Evolutionary conservation across 2,113 vertebrate genomes (phyloP), one percentile per base, ranked within the genome.

Genomic region (Pungitius pungitius): DNA sequence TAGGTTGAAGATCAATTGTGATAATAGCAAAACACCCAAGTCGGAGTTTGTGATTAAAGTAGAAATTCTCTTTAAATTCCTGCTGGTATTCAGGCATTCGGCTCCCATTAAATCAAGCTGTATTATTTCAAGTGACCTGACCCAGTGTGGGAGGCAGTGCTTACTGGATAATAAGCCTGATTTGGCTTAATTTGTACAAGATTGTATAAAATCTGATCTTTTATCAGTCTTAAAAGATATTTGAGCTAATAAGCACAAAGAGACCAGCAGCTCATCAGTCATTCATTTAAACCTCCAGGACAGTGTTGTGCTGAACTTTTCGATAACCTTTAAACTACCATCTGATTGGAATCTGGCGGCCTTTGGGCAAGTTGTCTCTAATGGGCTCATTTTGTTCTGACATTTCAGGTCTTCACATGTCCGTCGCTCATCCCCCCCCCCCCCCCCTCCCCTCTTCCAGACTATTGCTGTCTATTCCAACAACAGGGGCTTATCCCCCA

Each of bases 351-450:
- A 78, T 65, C 75, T 73, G 67, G 42, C 58, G 69, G 26, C 83
- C 69, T 62, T 49, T 83, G 66, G 79, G 80, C 65, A 59, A 76
- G 78, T 74, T 60, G 27, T 59, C 80, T 82, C 76, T 87, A 90
- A 89, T 89, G 84, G 81, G 76, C 78, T 88, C 69, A 71, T 87
- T 87, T 87, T 70, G 73, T 62, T 10, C 35, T 88, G 89, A 84
- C 86, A 85, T 88, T 87, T 89, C 58, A 68, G 77, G 66, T 82
- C 64, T 49, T 70, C 71, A 77, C 73, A 78, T 73, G 74, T 76
- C 71, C 47, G 60, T 80, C 80, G 70, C 69, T 47, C 33, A 3
- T 9, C 81, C 59, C 69, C 51, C 17, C 17, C 51, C 71, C 52
- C 84, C 6, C 69, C 45, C 17, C 26, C 47, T 69, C 52, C 83